Conservation (phyloP, 2,797 vertebrate species). For the Phoebastria nigripes region DNA sequence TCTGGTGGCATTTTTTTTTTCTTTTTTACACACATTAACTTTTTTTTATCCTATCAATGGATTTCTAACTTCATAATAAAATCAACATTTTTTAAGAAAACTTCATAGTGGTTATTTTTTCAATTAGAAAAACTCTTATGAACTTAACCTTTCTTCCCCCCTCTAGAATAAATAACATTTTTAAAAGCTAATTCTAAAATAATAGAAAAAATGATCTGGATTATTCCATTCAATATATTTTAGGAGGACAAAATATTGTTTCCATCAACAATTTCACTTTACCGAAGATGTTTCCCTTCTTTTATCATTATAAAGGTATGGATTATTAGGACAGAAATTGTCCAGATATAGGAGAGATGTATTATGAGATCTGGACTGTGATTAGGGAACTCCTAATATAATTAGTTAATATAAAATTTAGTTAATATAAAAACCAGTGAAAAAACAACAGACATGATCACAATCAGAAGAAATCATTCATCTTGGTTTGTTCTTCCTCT, state of each 20-base stretch:
- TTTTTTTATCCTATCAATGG: neutral
- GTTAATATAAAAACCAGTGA: neutral
- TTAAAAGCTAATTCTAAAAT: neutral
- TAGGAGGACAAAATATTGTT: neutral
- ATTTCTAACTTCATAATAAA: neutral
- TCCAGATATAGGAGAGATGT: neutral
- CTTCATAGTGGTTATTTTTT: neutral
- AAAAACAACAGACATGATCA: neutral
- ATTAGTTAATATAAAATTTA: neutral
- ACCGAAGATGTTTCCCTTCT: neutral
- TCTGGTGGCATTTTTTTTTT: neutral
- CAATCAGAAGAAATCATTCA: neutral
- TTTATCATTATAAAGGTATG: neutral
- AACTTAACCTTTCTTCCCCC: rapidly evolving
- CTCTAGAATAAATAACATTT: neutral
- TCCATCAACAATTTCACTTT: neutral
- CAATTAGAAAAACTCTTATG: neutral
- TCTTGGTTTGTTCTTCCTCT: neutral
- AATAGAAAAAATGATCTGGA: neutral
- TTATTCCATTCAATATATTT: neutral
- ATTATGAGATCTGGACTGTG: neutral
- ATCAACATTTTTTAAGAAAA: rapidly evolving
- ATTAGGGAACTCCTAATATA: neutral
- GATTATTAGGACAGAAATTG: neutral
- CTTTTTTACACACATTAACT: neutral